Evolutionary conservation across 1,140 invertebrate genomes (phyloP).

Genomic region (Meloidogyne chitwoodi): DNA sequence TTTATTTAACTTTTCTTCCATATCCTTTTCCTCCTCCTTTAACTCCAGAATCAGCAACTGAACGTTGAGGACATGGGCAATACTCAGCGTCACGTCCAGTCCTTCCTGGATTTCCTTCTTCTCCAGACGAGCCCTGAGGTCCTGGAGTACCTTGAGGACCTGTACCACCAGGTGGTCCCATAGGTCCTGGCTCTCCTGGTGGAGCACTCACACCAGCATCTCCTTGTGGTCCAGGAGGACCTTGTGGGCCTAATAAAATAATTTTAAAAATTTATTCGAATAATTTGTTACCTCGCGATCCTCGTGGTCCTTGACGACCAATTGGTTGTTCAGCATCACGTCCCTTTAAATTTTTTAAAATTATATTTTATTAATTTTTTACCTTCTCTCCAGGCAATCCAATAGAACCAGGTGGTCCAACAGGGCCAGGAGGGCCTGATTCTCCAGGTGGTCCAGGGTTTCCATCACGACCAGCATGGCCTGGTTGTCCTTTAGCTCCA

Average conservation of each 20-base stretch:
- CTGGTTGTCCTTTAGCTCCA: constrained; percentile 49
- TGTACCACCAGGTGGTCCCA: constrained; percentile 5
- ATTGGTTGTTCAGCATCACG: constrained; percentile 15
- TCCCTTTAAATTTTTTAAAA: constrained; percentile 27
- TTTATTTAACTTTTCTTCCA: not conserved
- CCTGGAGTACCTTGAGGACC: constrained; percentile 21
- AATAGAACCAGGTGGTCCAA: constrained; percentile 42
- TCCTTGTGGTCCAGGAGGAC: constrained; percentile 21
- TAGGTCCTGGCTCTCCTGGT: constrained; percentile 12
- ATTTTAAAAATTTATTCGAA: not conserved
- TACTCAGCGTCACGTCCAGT: constrained; percentile 35
- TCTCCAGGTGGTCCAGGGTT: constrained; percentile 44
- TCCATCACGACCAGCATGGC: constrained; percentile 51
- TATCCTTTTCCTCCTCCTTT: not conserved
- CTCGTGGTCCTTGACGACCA: constrained; percentile 12
- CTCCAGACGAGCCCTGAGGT: constrained; percentile 7
- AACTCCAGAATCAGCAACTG: not conserved
- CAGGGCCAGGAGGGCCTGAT: constrained; percentile 39
- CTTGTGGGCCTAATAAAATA: not conserved
- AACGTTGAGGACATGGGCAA: constrained; percentile 30
- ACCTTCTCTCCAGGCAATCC: constrained; percentile 30
- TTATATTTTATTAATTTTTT: not conserved
- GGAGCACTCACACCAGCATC: not conserved
- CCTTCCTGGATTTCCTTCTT: constrained; percentile 20
- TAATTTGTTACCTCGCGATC: constrained; percentile 1